Conservation (phyloP, 1,140 invertebrate genomes). For the Pissodes strobi region DNA sequence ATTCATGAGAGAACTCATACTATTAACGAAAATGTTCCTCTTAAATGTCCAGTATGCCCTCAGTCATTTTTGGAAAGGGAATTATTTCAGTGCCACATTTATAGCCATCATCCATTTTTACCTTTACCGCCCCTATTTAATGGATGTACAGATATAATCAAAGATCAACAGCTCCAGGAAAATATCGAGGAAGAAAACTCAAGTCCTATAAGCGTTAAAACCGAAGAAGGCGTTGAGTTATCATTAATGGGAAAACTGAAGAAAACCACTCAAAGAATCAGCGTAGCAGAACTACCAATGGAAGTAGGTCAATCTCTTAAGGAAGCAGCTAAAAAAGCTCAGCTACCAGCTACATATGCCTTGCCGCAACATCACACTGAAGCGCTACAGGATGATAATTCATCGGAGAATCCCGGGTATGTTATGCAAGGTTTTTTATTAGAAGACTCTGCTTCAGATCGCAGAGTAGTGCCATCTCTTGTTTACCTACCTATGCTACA, state of each 20-base stretch:
- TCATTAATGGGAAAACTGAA: conserved; percentile 37
- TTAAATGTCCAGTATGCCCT: conserved; percentile 66
- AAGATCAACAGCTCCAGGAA: conserved; percentile 46
- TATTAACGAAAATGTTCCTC: conserved; percentile 49
- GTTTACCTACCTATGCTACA: conserved; percentile 90
- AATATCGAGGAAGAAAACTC: conserved; percentile 49
- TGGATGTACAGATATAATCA: conserved; percentile 49
- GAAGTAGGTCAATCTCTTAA: conserved; percentile 59
- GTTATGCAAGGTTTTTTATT: conserved; percentile 85
- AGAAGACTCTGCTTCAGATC: conserved; percentile 62
- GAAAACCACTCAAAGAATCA: conserved; percentile 47
- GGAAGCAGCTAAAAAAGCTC: conserved; percentile 62
- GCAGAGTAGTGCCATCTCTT: conserved; percentile 78
- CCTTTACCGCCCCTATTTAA: conserved; percentile 59
- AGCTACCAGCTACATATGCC: conserved; percentile 64
- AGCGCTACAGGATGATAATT: conserved; percentile 24
- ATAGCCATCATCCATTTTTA: conserved; percentile 63
- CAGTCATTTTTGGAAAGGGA: conserved; percentile 63
- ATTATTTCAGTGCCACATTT: conserved; percentile 64
- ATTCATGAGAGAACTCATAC: conserved; percentile 86
- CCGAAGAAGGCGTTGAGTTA: conserved; percentile 34
- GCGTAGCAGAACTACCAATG: conserved; percentile 55
- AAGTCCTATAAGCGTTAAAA: conserved; percentile 19
- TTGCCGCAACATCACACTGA: conserved; percentile 55
- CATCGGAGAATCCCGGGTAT: conserved; percentile 45